These are phyloP conservation scores for Psittacula echo DNA, from an alignment of 2,797 vertebrate species.

Conservation along the genomic window DNA sequence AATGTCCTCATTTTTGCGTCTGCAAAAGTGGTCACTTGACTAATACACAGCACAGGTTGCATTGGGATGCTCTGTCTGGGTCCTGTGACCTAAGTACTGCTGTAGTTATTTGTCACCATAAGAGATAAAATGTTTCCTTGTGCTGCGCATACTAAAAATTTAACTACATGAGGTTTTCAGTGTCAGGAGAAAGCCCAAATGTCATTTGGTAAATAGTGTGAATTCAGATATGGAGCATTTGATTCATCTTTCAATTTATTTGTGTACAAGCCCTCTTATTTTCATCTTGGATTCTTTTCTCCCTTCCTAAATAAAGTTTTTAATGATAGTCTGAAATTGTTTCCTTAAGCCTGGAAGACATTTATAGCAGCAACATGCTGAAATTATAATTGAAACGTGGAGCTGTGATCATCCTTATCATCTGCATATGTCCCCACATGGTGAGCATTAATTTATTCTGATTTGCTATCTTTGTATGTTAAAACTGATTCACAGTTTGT, in stretches of 20 bases:
- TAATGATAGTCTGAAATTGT: background rate
- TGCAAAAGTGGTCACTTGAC: background rate
- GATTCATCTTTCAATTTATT: background rate
- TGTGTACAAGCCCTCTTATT: background rate
- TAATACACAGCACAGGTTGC: background rate
- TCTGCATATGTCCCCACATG: constrained; percentile 31
- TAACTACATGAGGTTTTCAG: background rate
- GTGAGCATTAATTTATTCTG: constrained; percentile 42
- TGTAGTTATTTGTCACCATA: background rate
- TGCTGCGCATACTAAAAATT: background rate
- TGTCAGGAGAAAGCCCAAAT: background rate
- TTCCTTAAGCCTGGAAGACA: constrained; percentile 21
- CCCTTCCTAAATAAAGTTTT: background rate
- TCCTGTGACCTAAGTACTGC: background rate
- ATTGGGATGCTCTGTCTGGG: background rate
- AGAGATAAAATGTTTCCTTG: background rate
- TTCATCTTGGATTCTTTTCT: background rate
- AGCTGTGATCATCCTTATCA: constrained; percentile 39
- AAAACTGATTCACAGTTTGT: constrained; percentile 28
- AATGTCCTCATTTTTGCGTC: background rate
- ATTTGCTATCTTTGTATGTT: constrained; percentile 15
- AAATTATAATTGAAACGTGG: constrained; percentile 37
- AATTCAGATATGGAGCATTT: background rate
- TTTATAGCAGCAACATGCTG: constrained; percentile 15
- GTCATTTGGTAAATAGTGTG: background rate